Evolutionary conservation across 1,140 invertebrate species (phyloP), one percentile per base, ranked within the genome.

Genomic region (Drosophila melanica): DNA sequence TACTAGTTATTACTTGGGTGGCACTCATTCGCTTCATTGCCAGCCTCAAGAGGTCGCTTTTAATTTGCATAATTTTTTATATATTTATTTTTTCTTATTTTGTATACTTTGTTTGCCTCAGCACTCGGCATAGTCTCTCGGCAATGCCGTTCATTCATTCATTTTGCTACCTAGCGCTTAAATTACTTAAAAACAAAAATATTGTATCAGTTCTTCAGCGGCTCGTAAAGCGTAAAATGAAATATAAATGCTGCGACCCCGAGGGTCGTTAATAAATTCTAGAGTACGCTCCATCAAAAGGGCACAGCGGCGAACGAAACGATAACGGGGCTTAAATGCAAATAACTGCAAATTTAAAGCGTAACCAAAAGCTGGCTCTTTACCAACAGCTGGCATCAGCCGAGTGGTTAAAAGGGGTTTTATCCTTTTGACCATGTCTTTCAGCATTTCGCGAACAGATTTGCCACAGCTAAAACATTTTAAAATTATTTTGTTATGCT

Each of bases 301-400:
- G 45, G 30, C 12, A 54, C 69, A 71, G 58, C 30, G 66, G 60
- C n/a, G 16, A 54, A 2, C 7, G 62, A 48, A 57, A 58, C 48
- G 51, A 71, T 75, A 76, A 79, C 75, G 63, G 77, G 69, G 77
- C 80, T 89, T 80, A 89, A 89, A 89, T 89, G 84, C 84, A 89
- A 89, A 89, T 87, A 81, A 87, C 75, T 79, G 72, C 86, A 89
- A 84, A 89, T 84, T 84, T 89, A 75, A 89, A 78, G 79, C 58
- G 35, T 18, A 58, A 12, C 23, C 55, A 7, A 45, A 33, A 45
- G 60, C 62, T 47, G 62, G 39, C 39, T 16, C 68, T 44, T 66
- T 69, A 59, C 50, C 55, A 78, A 47, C 57, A 53, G 50, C 44
- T 48, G 23, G 53, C 33, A 55, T 58, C 30, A 39, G 33, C 42